Conservation (phyloP, 2,888 invertebrate species). For the Ophion ventricosus region DNA sequence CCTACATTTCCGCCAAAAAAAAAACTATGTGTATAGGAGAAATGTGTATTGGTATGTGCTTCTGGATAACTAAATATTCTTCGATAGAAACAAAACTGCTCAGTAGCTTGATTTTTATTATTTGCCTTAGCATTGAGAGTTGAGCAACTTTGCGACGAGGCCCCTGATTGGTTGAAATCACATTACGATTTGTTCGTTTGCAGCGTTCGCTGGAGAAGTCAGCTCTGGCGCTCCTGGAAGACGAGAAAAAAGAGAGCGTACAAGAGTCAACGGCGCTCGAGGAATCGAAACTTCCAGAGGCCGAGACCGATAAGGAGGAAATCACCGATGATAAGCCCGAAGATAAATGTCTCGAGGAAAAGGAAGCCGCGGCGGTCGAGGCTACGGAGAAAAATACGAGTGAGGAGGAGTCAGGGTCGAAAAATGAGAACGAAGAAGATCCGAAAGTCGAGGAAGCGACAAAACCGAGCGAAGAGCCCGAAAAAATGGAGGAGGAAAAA, state of each 20-base stretch:
- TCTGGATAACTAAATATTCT: constrained; percentile 67
- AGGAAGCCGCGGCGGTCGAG: constrained; percentile 65
- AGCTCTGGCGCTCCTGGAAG: constrained; percentile 75
- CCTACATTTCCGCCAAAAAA: constrained; percentile 62
- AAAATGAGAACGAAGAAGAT: constrained; percentile 65
- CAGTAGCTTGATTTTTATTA: constrained; percentile 45
- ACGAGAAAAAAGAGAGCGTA: constrained; percentile 71
- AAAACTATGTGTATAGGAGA: constrained; percentile 75
- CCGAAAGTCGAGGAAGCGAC: constrained; percentile 50
- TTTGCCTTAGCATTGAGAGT: constrained; percentile 50
- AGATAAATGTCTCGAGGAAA: constrained; percentile 54
- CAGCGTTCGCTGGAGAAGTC: constrained; percentile 80
- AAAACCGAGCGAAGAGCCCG: constrained; percentile 85
- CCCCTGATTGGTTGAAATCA: constrained; percentile 46
- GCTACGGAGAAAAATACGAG: constrained; percentile 26
- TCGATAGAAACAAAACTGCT: constrained; percentile 27
- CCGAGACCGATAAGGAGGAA: constrained; percentile 69
- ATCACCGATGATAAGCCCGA: constrained; percentile 81
- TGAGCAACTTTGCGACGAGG: constrained; percentile 22
- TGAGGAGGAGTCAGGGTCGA: constrained; percentile 6
- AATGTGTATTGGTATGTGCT: constrained; percentile 78
- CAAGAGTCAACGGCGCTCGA: constrained; percentile 77
- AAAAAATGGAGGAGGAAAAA: constrained; percentile 88
- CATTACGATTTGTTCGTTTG: constrained; percentile 40
- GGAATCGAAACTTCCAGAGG: constrained; percentile 48